A percentile compares a stretch with the other conserved stretches of the same genome.
phyloP scores from a whole-genome alignment of 2,888 invertebrate species.

The Nycteola revayana region DNA sequence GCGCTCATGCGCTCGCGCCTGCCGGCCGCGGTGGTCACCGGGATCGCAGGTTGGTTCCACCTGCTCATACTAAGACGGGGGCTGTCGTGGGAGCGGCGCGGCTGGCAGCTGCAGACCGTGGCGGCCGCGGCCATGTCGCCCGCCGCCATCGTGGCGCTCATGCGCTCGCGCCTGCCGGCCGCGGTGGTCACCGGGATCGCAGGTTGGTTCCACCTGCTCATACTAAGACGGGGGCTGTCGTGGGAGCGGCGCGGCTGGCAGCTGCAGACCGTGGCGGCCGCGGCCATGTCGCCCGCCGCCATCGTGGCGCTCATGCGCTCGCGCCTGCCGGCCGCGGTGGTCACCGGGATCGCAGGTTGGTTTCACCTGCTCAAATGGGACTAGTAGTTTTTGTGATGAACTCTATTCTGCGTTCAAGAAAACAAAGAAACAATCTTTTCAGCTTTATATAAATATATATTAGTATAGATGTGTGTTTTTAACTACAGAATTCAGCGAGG shows the following conservation, averaged over 20 bases:
- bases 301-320: conserved; percentile 89
- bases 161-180: conserved; percentile 84
- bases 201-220: conserved; percentile 37
- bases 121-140: conserved; percentile 92
- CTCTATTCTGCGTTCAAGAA: no score
- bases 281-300: conserved; percentile 90
- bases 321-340: conserved; percentile 80
- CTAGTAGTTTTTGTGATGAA: no score
- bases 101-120: conserved; percentile 87
- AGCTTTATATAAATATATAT: no score
- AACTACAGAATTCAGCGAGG: conserved; percentile 62
- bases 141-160: conserved; percentile 87
- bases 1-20: conserved; percentile 87
- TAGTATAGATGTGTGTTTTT: no score
- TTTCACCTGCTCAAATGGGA: background rate
- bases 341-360: conserved; percentile 55
- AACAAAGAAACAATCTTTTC: no score
- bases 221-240: no score
- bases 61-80: no score
- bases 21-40: conserved; percentile 79
- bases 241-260: conserved; percentile 81
- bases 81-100: conserved; percentile 65
- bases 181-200: conserved; percentile 76
- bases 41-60: conserved; percentile 50
- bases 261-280: conserved; percentile 88